Evolutionary conservation across 2,888 invertebrate species (phyloP).

Genomic region (Aporophyla nigra): DNA sequence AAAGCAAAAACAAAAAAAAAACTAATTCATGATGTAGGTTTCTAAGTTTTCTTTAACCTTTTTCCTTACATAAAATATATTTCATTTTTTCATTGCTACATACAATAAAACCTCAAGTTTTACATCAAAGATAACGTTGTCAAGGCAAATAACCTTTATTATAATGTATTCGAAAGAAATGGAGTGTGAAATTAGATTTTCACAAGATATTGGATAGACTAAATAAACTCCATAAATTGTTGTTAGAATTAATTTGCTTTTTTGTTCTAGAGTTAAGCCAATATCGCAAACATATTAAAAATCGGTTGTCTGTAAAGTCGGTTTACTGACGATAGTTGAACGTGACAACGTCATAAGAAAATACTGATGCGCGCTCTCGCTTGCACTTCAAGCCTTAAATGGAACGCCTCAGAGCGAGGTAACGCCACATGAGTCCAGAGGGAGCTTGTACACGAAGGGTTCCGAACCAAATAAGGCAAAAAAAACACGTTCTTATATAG

Average conservation of each 20-base stretch:
- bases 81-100: not conserved
- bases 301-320: too few species aligned
- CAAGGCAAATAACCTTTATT: slow-evolving; percentile 7
- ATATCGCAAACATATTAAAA: not conserved
- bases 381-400: too few species aligned
- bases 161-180: slow-evolving; percentile 8
- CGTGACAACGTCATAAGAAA: too few species aligned
- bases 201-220: not conserved
- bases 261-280: not conserved
- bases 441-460: too few species aligned
- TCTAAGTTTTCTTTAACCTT: not conserved
- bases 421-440: too few species aligned
- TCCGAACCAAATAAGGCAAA: too few species aligned
- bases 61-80: not conserved
- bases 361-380: too few species aligned
- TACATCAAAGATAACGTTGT: slow-evolving; percentile 9
- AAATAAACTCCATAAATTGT: not conserved
- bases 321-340: too few species aligned
- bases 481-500: too few species aligned
- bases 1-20: not conserved
- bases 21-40: not conserved
- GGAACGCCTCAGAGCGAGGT: too few species aligned
- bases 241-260: not conserved
- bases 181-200: not conserved
- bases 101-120: slow-evolving; percentile 6